These are phyloP conservation scores for Illadopsis cleaveri DNA, from an alignment of 2,113 vertebrate genomes.

Conservation along the genomic window DNA sequence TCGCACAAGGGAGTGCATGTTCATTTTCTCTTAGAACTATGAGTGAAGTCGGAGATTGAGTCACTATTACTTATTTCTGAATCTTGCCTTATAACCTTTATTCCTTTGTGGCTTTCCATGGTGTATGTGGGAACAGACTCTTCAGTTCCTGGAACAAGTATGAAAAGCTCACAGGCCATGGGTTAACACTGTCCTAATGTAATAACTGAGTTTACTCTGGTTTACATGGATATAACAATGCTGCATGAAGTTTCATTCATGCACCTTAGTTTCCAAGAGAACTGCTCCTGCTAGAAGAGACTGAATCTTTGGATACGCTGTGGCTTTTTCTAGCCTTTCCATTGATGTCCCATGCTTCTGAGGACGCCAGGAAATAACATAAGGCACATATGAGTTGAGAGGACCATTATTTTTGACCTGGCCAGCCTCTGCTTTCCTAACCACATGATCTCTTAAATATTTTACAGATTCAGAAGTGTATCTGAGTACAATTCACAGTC, in stretches of 20 bases:
- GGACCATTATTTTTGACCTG: not conserved
- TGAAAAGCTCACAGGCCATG: not conserved
- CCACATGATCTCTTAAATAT: not conserved
- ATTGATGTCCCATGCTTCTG: not conserved
- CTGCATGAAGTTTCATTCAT: not conserved
- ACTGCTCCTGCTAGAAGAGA: not conserved
- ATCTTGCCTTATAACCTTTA: not conserved
- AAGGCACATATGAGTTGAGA: not conserved
- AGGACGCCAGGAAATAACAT: not conserved
- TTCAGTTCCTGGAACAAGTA: not conserved
- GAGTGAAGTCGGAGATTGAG: not conserved
- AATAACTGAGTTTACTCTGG: not conserved
- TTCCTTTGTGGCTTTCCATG: not conserved
- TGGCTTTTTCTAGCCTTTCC: not conserved
- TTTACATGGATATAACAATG: not conserved
- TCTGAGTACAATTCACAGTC: not conserved
- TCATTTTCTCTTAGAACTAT: not conserved
- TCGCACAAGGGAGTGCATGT: not conserved
- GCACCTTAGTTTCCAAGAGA: not conserved
- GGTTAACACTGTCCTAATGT: not conserved
- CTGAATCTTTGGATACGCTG: not conserved
- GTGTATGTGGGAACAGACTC: not conserved
- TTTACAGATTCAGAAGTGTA: not conserved
- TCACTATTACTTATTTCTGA: constrained; percentile 1
- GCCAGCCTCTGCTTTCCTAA: not conserved